Percentiles rank a stretch among this genome's conserved stretches.
These are phyloP conservation scores for Elysia crispata DNA, from an alignment of 2,888 invertebrate species.

Conservation along the genomic window DNA sequence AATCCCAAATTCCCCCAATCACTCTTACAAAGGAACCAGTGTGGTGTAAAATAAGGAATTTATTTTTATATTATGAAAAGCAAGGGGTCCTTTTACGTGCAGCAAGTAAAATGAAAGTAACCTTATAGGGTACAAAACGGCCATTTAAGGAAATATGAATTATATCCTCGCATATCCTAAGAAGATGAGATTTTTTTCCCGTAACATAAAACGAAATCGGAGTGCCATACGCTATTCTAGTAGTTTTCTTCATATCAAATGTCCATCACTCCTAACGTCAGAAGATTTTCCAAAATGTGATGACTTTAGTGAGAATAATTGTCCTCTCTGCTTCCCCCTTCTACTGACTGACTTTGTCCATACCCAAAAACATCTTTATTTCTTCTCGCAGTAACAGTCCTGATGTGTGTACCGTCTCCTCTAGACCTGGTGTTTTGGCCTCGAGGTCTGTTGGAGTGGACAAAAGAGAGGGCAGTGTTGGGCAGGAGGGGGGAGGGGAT, in stretches of 20 bases:
- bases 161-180: neutral
- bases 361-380: no score
- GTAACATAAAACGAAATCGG: neutral
- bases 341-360: no score
- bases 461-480: constrained; percentile 26
- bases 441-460: constrained; percentile 32
- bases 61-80: no score
- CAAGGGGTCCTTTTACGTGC: no score
- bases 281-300: constrained; percentile 31
- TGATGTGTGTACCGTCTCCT: no score
- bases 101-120: no score
- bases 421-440: neutral
- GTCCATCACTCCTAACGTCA: constrained; percentile 41
- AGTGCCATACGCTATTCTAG: constrained; percentile 4
- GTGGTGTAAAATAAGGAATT: no score
- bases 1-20: no score
- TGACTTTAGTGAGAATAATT: constrained; percentile 20
- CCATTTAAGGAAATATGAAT: neutral
- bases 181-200: neutral
- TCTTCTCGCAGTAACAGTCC: no score
- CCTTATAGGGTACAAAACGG: no score
- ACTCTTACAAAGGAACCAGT: no score
- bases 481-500: neutral
- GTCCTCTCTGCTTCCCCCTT: no score
- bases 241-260: constrained; percentile 39